These are phyloP conservation scores for Neosilurus hyrtlii DNA, from an alignment of 2,797 vertebrate genomes.

Conservation along the genomic window DNA sequence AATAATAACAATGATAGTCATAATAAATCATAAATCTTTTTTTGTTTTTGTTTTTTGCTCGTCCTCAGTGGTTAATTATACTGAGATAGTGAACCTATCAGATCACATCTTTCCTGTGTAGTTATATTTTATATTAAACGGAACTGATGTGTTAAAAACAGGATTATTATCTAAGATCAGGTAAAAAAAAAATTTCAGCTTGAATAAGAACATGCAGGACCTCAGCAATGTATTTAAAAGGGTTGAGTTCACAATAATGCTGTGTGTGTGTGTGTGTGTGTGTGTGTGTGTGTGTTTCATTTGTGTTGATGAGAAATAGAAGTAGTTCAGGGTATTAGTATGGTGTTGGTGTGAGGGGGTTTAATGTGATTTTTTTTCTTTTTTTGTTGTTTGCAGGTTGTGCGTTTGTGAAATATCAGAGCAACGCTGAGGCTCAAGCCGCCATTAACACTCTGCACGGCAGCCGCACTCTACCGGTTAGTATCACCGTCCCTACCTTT, in stretches of 20 bases:
- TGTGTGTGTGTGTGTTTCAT: no score
- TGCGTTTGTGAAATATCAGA: conserved; percentile 94
- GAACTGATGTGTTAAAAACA: background rate
- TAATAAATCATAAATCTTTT: no score
- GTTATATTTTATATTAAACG: no score
- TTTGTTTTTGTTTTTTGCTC: no score
- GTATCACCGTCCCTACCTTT: conserved; percentile 30
- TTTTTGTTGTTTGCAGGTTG: conserved; percentile 73
- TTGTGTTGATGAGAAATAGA: no score
- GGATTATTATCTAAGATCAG: background rate
- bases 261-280: no score
- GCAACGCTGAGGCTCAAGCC: conserved; percentile 76
- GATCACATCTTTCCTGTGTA: no score
- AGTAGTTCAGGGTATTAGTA: no score
- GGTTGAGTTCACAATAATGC: background rate
- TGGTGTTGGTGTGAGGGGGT: background rate
- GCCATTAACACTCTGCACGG: conserved; percentile 76
- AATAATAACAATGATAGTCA: no score
- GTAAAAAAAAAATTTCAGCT: no score
- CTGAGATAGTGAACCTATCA: no score
- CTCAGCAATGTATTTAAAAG: background rate
- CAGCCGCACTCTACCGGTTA: conserved; percentile 76
- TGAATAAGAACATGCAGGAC: background rate
- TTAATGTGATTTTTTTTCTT: conserved; percentile 40
- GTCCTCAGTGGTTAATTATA: no score